Evolutionary conservation across 1,140 invertebrate genomes (phyloP).

Genomic region (Scaptomyza pallida): DNA sequence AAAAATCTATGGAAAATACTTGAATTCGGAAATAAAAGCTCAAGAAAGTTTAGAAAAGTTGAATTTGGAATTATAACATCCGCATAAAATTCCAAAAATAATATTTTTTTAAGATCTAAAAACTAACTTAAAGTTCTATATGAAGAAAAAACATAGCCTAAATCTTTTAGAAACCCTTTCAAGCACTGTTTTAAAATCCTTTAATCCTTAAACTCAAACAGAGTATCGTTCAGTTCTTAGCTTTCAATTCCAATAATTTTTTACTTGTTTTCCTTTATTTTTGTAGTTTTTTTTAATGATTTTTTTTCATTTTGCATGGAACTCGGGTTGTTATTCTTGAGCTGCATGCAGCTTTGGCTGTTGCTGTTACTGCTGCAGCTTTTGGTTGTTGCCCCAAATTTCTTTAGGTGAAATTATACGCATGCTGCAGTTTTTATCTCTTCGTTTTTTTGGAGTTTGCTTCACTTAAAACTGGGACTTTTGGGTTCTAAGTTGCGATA

Average conservation of each 20-base stretch:
- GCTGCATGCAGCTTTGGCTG: constrained; percentile 24
- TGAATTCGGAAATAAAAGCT: too few relatives aligned
- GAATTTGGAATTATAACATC: too few relatives aligned
- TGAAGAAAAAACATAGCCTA: too few relatives aligned
- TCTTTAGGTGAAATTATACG: constrained; percentile 48
- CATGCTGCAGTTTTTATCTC: constrained; percentile 19
- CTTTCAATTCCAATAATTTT: background rate
- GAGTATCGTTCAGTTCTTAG: background rate
- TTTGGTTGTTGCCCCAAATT: constrained; percentile 44
- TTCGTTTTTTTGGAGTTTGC: constrained; percentile 6
- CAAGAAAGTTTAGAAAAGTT: too few relatives aligned
- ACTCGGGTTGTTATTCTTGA: constrained; percentile 26
- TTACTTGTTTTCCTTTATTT: constrained; percentile 24
- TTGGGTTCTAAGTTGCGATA: constrained; percentile 23
- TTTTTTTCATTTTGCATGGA: constrained; percentile 18
- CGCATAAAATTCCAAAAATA: too few relatives aligned
- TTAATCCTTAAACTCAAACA: constrained; percentile 4
- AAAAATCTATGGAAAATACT: too few relatives aligned
- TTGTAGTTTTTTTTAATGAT: constrained; percentile 31
- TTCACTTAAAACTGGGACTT: constrained; percentile 27
- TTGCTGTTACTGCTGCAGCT: constrained; percentile 7
- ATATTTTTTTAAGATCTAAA: too few relatives aligned
- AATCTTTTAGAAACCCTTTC: too few relatives aligned
- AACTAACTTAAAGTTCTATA: too few relatives aligned
- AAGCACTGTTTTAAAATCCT: background rate